A percentile compares a stretch with the other conserved stretches of the same genome.
Evolutionary conservation across 2,113 vertebrate species (phyloP).

Genomic region (Microcebus murinus): DNA sequence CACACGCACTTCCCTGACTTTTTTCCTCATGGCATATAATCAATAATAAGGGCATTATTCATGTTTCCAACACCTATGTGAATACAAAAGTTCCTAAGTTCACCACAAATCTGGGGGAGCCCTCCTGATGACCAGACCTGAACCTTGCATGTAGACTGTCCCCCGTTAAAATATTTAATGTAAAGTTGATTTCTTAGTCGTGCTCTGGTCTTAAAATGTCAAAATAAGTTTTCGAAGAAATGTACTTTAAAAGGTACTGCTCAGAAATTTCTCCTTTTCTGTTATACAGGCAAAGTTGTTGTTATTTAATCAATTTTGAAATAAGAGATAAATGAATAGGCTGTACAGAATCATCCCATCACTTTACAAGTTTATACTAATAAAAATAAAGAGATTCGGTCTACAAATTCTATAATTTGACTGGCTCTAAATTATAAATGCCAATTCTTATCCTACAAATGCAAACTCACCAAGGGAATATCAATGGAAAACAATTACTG

Average conservation of each 20-base stretch:
- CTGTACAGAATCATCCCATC: slow-evolving; percentile 30
- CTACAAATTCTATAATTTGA: slow-evolving; percentile 71
- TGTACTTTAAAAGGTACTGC: neutral
- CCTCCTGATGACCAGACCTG: neutral
- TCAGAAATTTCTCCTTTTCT: slow-evolving; percentile 18
- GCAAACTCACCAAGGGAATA: slow-evolving; percentile 64
- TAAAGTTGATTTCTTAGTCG: slow-evolving; percentile 43
- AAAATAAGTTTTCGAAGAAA: slow-evolving; percentile 52
- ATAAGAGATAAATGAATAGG: slow-evolving; percentile 62
- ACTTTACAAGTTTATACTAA: slow-evolving; percentile 63
- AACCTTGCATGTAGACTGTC: neutral
- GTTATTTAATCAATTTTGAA: slow-evolving; percentile 63
- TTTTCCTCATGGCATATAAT: slow-evolving; percentile 65
- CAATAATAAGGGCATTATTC: slow-evolving; percentile 66
- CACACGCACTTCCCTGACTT: neutral
- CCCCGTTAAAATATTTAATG: slow-evolving; percentile 64
- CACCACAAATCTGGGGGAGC: neutral
- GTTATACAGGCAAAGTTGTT: neutral
- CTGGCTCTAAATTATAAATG: slow-evolving; percentile 71
- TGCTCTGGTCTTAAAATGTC: neutral
- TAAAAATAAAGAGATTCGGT: slow-evolving; percentile 71
- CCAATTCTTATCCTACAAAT: slow-evolving; percentile 70
- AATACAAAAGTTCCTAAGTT: slow-evolving; percentile 62
- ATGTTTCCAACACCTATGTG: slow-evolving; percentile 46
- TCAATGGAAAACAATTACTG: slow-evolving; percentile 74